Conservation (phyloP, 1,140 invertebrate species). For the Aplysia californica region DNA sequence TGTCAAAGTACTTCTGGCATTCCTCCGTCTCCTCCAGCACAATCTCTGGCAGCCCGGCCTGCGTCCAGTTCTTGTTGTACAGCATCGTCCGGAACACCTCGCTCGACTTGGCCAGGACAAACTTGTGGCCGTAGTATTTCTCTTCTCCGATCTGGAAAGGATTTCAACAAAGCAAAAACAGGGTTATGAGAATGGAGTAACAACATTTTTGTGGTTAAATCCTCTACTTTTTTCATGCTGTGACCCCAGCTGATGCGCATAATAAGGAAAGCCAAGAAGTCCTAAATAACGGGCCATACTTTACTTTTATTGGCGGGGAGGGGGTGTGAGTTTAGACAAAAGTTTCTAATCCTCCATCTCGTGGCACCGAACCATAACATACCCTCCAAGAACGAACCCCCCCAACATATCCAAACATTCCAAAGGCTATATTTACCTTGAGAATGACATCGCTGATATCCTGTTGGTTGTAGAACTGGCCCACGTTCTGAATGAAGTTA, state of each 20-base stretch:
- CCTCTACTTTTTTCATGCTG: no score
- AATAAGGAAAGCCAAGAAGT: no score
- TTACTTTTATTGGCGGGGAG: no score
- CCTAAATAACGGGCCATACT: no score
- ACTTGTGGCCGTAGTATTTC: conserved; percentile 61
- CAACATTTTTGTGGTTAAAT: no score
- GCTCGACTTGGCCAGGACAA: conserved; percentile 66
- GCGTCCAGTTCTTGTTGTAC: conserved; percentile 59
- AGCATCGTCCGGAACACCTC: conserved; percentile 66
- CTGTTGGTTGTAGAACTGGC: conserved; percentile 62
- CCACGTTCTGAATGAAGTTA: conserved; percentile 64
- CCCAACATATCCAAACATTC: no score
- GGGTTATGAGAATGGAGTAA: no score
- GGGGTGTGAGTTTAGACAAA: no score
- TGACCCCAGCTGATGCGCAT: no score
- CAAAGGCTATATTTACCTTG: conserved; percentile 33
- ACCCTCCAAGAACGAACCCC: no score
- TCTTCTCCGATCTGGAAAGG: conserved; percentile 44
- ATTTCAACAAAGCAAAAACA: neutral
- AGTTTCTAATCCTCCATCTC: no score
- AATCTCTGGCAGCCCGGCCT: conserved; percentile 48
- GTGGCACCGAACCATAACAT: no score
- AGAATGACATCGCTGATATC: conserved; percentile 63
- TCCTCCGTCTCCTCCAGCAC: conserved; percentile 63
- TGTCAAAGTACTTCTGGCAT: conserved; percentile 62